A percentile compares a stretch with the other conserved stretches of the same genome.
Conservation (phyloP, 2,113 vertebrate species). For the Passer montanus region DNA sequence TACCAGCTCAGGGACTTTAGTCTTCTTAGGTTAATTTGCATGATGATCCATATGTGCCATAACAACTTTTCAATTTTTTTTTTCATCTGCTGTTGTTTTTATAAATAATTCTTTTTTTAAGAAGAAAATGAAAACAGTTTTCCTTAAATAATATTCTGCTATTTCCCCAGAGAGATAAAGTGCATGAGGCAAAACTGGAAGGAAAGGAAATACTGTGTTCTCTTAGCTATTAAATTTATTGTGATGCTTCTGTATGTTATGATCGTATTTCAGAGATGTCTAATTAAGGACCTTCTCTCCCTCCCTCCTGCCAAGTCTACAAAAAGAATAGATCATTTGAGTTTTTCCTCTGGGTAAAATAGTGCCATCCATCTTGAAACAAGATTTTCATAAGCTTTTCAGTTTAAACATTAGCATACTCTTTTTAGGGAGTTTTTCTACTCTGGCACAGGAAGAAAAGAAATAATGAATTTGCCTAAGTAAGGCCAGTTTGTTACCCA, state of each 20-base stretch:
- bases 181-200: not conserved
- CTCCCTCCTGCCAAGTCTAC: not conserved
- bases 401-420: not conserved
- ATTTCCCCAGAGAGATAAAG: not conserved
- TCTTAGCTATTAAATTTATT: not conserved
- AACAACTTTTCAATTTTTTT: not conserved
- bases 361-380: not conserved
- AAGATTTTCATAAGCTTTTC: not conserved
- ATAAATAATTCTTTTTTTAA: not conserved
- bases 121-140: not conserved
- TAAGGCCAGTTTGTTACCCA: not conserved
- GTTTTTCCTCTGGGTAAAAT: not conserved
- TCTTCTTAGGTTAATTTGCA: constrained; percentile 51
- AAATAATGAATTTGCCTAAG: not conserved
- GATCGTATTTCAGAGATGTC: not conserved
- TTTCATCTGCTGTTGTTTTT: not conserved
- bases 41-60: not conserved
- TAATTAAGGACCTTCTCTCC: not conserved
- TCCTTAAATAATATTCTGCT: not conserved
- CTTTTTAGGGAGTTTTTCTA: not conserved
- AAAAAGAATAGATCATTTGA: not conserved
- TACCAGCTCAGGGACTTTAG: constrained; percentile 1
- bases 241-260: not conserved
- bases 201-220: not conserved
- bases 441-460: not conserved